Percentiles rank a stretch among this genome's conserved stretches.
Evolutionary conservation across 2,797 vertebrate species (phyloP).

Genomic region (Luscinia luscinia): DNA sequence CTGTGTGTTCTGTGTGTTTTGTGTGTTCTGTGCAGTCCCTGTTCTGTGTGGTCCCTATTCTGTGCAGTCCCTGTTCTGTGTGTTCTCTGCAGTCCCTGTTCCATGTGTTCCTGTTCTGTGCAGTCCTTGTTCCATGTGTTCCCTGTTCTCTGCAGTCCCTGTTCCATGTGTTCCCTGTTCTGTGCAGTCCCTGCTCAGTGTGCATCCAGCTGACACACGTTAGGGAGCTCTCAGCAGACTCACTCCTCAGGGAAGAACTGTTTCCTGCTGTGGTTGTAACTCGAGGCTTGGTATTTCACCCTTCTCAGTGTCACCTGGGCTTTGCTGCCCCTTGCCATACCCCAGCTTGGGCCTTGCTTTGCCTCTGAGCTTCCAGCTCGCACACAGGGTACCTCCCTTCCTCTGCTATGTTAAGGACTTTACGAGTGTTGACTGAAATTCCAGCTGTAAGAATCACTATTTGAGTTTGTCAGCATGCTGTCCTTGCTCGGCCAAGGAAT

Average conservation of each 20-base stretch:
- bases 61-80: no score
- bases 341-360: no score
- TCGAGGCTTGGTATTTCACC: accelerated
- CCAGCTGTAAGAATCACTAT: background rate
- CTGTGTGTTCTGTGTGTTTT: no score
- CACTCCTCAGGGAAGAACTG: background rate
- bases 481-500: background rate
- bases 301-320: background rate
- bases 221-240: accelerated
- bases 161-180: no score
- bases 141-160: no score
- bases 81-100: no score
- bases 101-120: no score
- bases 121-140: no score
- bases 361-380: accelerated
- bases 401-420: background rate
- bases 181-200: background rate
- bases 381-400: background rate
- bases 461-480: background rate
- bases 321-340: background rate
- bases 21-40: no score
- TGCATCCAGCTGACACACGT: accelerated
- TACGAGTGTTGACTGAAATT: background rate
- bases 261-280: background rate
- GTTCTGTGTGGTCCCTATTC: no score